Evolutionary conservation across 2,888 invertebrate genomes (phyloP).

Genomic region (Dinocampus coccinellae): DNA sequence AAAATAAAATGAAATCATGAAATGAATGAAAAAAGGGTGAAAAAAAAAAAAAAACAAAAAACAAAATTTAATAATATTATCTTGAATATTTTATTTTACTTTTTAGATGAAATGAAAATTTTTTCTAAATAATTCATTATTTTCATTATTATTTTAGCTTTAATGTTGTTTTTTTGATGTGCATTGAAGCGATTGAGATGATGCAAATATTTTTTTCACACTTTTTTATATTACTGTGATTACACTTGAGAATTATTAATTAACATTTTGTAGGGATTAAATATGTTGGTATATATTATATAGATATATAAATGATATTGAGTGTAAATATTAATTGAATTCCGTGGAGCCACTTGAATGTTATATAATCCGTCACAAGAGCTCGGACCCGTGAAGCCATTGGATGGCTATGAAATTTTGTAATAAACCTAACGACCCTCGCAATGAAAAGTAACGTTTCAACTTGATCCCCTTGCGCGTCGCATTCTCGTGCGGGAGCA

Average conservation of each 20-base stretch:
- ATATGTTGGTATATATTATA: slow-evolving; percentile 21
- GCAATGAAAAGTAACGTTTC: slow-evolving; percentile 68
- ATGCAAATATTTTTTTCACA: no score
- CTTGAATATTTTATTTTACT: no score
- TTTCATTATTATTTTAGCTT: no score
- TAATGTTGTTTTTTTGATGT: no score
- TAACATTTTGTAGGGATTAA: slow-evolving; percentile 47
- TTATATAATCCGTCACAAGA: slow-evolving; percentile 44
- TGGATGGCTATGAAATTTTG: slow-evolving; percentile 61
- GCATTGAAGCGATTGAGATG: no score
- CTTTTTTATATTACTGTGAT: no score
- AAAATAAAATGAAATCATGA: neutral
- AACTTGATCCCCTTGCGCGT: slow-evolving; percentile 54
- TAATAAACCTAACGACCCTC: slow-evolving; percentile 68
- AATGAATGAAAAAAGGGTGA: no score
- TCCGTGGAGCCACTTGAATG: slow-evolving; percentile 37
- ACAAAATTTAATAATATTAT: no score
- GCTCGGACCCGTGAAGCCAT: slow-evolving; percentile 41
- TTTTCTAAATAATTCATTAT: no score
- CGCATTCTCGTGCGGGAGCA: slow-evolving; percentile 26
- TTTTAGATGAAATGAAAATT: no score
- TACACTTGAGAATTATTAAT: slow-evolving; percentile 49
- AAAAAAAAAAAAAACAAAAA: no score
- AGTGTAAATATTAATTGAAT: slow-evolving; percentile 43
- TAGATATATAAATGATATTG: slow-evolving; percentile 40